These are phyloP conservation scores for Leptobrachium leishanense DNA, from an alignment of 2,113 vertebrate species.

Conservation along the genomic window DNA sequence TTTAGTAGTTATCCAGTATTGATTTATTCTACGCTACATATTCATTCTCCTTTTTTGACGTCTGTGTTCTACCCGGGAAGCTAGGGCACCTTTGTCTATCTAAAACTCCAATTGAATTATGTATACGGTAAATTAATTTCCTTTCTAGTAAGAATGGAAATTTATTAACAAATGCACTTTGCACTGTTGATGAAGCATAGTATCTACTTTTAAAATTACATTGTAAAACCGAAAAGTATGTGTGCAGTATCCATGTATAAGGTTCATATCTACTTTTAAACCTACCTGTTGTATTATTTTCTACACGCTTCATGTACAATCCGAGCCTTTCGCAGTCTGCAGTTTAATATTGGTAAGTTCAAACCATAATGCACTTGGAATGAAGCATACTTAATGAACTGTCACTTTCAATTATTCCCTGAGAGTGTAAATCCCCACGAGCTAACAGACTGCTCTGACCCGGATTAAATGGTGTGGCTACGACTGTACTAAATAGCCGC, in stretches of 20 bases:
- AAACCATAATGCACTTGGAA: constrained; percentile 39
- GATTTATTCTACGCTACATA: too few relatives aligned
- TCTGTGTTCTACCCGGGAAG: too few relatives aligned
- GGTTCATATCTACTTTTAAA: constrained; percentile 26
- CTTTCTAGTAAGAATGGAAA: too few relatives aligned
- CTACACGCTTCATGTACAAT: constrained; percentile 21
- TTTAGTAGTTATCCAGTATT: too few relatives aligned
- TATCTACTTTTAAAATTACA: too few relatives aligned
- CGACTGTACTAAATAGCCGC: constrained; percentile 38
- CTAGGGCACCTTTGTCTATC: too few relatives aligned
- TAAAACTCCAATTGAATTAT: too few relatives aligned
- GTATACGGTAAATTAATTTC: too few relatives aligned
- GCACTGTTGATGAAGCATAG: too few relatives aligned
- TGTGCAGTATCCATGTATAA: constrained; percentile 21
- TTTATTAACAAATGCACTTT: too few relatives aligned
- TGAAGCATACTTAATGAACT: constrained; percentile 46
- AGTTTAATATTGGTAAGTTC: constrained; percentile 40
- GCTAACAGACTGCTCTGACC: constrained; percentile 36
- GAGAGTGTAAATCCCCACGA: constrained; percentile 38
- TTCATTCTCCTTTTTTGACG: too few relatives aligned
- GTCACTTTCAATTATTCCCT: constrained; percentile 47
- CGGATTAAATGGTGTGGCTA: constrained; percentile 40
- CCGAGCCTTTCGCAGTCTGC: constrained; percentile 26
- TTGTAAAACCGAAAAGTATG: constrained; percentile 6
- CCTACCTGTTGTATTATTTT: constrained; percentile 36